phyloP scores from a whole-genome alignment of 2,113 vertebrate species.

The Boulengeromyrus knoepffleri region DNA sequence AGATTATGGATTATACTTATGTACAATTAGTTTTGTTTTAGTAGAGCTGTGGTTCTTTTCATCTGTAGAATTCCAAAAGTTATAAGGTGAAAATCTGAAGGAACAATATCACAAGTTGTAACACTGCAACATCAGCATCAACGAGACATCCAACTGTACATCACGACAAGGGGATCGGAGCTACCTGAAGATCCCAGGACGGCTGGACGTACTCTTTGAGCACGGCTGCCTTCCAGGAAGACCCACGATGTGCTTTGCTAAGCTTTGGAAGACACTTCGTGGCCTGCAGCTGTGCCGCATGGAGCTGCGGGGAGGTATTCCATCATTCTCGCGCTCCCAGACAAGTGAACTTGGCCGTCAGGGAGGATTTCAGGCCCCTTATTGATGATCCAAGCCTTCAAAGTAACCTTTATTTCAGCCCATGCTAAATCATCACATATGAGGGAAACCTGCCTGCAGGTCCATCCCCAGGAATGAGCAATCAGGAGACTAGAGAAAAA shows the following conservation, averaged over 20 bases:
- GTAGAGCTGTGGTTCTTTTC: neutral
- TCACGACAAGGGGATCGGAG: neutral
- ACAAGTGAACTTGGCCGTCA: constrained; percentile 35
- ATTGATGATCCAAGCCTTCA: constrained; percentile 51
- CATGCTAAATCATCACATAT: constrained; percentile 63
- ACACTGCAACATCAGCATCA: neutral
- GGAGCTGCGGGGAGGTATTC: constrained; percentile 25
- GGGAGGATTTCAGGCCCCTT: constrained; percentile 56
- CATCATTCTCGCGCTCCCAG: constrained; percentile 25
- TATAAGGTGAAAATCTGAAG: neutral
- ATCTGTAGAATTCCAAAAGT: neutral
- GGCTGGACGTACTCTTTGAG: neutral
- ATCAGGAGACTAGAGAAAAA: neutral
- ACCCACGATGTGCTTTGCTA: neutral
- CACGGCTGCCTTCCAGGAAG: neutral
- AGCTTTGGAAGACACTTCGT: neutral
- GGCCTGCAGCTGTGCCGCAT: neutral
- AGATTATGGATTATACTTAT: neutral
- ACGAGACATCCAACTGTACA: neutral
- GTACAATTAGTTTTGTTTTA: neutral
- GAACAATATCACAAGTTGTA: neutral
- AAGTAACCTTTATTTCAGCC: constrained; percentile 55
- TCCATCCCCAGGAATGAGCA: constrained; percentile 45
- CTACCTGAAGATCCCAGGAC: neutral
- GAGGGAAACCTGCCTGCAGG: constrained; percentile 63